Conservation (phyloP, 2,888 invertebrate species). For the Chydorus sphaericus region DNA sequence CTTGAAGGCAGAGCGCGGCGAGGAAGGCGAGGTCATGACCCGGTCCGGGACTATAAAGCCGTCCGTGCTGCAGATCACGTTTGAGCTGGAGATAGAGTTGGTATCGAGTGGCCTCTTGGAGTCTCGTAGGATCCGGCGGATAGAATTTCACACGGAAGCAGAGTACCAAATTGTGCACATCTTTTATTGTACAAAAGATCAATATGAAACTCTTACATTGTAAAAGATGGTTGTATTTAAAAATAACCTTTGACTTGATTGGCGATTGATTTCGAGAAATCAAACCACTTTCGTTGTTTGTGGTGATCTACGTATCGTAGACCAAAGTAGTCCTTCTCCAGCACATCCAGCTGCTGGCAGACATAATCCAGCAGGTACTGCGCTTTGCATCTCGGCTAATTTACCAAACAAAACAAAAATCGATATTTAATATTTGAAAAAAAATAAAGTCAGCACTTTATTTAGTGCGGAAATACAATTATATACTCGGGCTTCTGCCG, state of each 20-base stretch:
- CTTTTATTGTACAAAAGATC: conserved; percentile 36
- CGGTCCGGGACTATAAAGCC: conserved; percentile 44
- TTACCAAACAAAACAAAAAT: conserved; percentile 21
- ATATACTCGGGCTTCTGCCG: too few species aligned
- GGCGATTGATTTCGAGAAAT: conserved; percentile 71
- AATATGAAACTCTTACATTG: neutral
- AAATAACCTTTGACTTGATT: conserved; percentile 77
- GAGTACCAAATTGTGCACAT: conserved; percentile 78
- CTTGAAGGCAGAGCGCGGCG: conserved; percentile 84
- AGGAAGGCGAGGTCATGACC: conserved; percentile 61
- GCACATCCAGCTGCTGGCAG: conserved; percentile 74
- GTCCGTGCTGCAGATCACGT: conserved; percentile 84
- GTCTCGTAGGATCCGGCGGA: conserved; percentile 80
- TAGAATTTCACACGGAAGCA: conserved; percentile 97
- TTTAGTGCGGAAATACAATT: too few species aligned
- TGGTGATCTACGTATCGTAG: conserved; percentile 77
- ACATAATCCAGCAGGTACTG: conserved; percentile 77
- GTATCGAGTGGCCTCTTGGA: conserved; percentile 90
- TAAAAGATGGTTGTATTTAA: conserved; percentile 10
- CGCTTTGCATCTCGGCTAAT: conserved; percentile 75
- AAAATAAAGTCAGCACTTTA: too few species aligned
- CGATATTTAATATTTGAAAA: neutral
- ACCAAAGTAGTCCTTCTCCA: conserved; percentile 89
- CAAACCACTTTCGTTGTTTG: conserved; percentile 87
- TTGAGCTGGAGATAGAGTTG: conserved; percentile 87